Evolutionary conservation across 2,888 invertebrate species (phyloP).

Genomic region (Rambutsinella grinnellia): DNA sequence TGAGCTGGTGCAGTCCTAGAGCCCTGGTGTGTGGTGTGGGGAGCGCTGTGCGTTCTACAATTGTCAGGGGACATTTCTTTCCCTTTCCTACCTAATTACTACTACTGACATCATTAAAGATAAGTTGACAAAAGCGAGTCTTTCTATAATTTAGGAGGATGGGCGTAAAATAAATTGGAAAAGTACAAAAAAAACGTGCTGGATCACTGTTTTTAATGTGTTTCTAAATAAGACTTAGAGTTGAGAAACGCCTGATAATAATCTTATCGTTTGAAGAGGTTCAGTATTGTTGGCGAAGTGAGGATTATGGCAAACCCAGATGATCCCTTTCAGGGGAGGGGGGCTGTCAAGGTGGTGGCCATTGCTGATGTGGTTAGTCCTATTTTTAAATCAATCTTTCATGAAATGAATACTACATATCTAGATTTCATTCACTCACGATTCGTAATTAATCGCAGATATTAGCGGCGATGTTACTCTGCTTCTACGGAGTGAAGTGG

Average conservation of each 20-base stretch:
- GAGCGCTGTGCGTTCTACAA: background rate
- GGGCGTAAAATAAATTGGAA: too few species aligned
- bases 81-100: background rate
- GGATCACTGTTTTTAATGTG: background rate
- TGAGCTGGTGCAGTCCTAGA: background rate
- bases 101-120: too few species aligned
- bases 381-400: too few species aligned
- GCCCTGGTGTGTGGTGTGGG: background rate
- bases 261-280: constrained; percentile 3
- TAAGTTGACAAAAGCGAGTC: too few species aligned
- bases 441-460: constrained; percentile 39
- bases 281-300: too few species aligned
- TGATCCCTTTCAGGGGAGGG: constrained; percentile 55
- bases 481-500: constrained; percentile 61
- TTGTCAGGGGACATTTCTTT: background rate
- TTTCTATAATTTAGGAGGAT: too few species aligned
- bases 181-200: background rate
- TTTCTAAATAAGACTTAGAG: too few species aligned
- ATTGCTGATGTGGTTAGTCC: constrained; percentile 55
- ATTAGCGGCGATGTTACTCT: constrained; percentile 60
- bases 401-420: constrained; percentile 6
- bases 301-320: constrained; percentile 50
- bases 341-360: constrained; percentile 58
- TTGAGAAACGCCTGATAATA: background rate
- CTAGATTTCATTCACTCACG: background rate